Evolutionary conservation across 1,140 invertebrate genomes (phyloP).

Genomic region (Manduca sexta): DNA sequence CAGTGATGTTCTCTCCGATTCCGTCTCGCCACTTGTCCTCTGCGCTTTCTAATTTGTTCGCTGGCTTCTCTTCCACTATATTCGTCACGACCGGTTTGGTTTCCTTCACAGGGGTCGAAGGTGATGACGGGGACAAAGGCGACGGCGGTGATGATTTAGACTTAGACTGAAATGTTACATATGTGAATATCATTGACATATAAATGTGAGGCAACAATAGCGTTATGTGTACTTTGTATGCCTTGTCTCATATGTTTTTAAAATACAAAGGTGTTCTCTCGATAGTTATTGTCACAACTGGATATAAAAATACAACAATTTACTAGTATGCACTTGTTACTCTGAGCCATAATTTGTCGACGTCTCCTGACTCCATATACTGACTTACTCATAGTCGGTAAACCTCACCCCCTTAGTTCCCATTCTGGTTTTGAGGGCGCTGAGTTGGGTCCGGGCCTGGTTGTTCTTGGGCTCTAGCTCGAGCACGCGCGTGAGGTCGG

Average conservation of each 20-base stretch:
- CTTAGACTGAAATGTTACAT: conserved; percentile 44
- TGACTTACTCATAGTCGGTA: not conserved
- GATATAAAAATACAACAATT: too few relatives aligned
- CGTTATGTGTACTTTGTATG: too few relatives aligned
- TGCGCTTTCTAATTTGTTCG: conserved; percentile 11
- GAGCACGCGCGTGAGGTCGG: conserved; percentile 79
- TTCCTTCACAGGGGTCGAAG: conserved; percentile 32
- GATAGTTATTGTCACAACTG: too few relatives aligned
- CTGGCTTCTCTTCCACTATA: too few relatives aligned
- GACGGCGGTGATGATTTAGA: conserved; percentile 56
- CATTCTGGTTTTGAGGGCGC: conserved; percentile 74
- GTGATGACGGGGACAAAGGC: too few relatives aligned
- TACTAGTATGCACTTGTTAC: too few relatives aligned
- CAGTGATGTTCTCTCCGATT: conserved; percentile 63
- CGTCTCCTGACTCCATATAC: not conserved
- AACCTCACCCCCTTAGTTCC: conserved; percentile 70
- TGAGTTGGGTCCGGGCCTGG: conserved; percentile 75
- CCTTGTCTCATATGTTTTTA: not conserved
- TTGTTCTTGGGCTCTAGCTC: conserved; percentile 83
- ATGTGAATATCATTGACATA: too few relatives aligned
- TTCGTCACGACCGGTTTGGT: conserved; percentile 30
- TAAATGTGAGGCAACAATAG: too few relatives aligned
- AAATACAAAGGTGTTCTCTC: too few relatives aligned
- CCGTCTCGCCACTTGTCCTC: conserved; percentile 54
- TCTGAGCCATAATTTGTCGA: too few relatives aligned